phyloP scores from a whole-genome alignment of 2,888 invertebrate genomes.

The Aproaerema taeniolella region DNA sequence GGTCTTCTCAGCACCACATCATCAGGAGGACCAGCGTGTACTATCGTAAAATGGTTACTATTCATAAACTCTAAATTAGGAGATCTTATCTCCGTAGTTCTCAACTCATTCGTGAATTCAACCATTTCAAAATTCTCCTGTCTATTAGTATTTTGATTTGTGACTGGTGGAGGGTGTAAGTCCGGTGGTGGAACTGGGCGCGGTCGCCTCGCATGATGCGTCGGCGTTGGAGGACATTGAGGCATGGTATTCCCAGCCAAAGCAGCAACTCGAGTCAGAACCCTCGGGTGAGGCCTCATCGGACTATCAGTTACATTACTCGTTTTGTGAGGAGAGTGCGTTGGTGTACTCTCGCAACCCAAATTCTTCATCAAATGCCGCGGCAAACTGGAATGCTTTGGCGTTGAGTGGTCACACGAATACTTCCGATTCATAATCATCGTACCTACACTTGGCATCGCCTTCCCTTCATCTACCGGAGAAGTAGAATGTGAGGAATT shows the following conservation, averaged over 20 bases:
- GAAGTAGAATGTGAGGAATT: constrained; percentile 65
- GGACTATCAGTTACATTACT: constrained; percentile 50
- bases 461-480: constrained; percentile 53
- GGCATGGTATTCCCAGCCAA: constrained; percentile 76
- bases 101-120: constrained; percentile 65
- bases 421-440: constrained; percentile 64
- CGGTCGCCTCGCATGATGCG: constrained; percentile 86
- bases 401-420: constrained; percentile 60
- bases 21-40: constrained; percentile 69
- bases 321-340: constrained; percentile 56
- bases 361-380: constrained; percentile 62
- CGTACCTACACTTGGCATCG: constrained; percentile 55
- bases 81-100: constrained; percentile 71
- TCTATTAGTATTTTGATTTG: constrained; percentile 53
- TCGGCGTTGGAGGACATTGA: constrained; percentile 92
- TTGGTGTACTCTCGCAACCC: constrained; percentile 61
- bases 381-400: constrained; percentile 66
- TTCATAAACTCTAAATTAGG: constrained; percentile 76
- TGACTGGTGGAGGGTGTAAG: constrained; percentile 70
- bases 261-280: constrained; percentile 77
- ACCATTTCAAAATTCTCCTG: constrained; percentile 67
- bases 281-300: constrained; percentile 79
- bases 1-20: constrained; percentile 69
- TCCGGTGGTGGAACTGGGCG: constrained; percentile 78
- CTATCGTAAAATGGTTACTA: constrained; percentile 76